A percentile compares a stretch with the other conserved stretches of the same genome.
Evolutionary conservation across 2,113 vertebrate genomes (phyloP).

Genomic region (Ivindomyrus marchei): DNA sequence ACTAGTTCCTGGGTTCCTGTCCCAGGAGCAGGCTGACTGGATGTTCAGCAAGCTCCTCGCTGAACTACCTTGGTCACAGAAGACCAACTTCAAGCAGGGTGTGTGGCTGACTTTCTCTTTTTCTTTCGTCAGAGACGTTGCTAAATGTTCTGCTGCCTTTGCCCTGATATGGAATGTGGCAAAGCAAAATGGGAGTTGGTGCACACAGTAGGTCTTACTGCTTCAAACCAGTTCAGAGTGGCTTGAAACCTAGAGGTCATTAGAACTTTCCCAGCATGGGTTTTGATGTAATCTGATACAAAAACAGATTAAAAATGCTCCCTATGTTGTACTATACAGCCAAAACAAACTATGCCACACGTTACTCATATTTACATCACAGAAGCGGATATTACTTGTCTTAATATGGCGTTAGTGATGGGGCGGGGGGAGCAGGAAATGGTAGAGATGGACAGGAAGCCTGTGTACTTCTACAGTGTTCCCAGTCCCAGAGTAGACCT

Average conservation of each 20-base stretch:
- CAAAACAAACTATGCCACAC: not conserved
- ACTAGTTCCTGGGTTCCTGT: constrained; percentile 75
- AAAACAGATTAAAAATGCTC: not conserved
- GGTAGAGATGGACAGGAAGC: not conserved
- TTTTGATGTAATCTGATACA: not conserved
- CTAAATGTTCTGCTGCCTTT: not conserved
- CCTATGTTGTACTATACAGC: not conserved
- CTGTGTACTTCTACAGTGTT: not conserved
- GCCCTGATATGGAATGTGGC: not conserved
- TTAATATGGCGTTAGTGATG: not conserved
- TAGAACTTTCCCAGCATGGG: not conserved
- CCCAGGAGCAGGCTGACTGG: constrained; percentile 75
- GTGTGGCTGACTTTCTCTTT: constrained; percentile 1
- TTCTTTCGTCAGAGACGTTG: no score
- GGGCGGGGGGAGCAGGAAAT: not conserved
- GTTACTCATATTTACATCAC: not conserved
- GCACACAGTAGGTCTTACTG: not conserved
- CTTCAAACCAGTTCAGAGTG: not conserved
- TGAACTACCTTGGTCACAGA: constrained; percentile 85
- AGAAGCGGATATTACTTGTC: not conserved
- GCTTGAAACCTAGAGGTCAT: not conserved
- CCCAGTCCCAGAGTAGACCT: not conserved
- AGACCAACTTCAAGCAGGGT: constrained; percentile 76
- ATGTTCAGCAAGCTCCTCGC: constrained; percentile 74
- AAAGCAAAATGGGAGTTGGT: not conserved